Conservation (phyloP, 2,797 vertebrate species). For the Labeo calbasu region DNA sequence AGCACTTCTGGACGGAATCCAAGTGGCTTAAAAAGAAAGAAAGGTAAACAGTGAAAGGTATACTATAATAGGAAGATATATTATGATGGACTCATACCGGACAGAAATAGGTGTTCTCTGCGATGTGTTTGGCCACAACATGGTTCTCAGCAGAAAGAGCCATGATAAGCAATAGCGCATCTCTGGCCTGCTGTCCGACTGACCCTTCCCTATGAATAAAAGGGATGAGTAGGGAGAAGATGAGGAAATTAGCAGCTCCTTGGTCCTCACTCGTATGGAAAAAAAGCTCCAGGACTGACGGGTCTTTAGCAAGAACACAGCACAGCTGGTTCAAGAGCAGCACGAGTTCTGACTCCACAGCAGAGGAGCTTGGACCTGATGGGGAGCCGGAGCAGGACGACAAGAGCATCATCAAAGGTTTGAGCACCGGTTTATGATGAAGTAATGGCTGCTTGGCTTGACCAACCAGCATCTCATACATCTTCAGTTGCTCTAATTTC, state of each 20-base stretch:
- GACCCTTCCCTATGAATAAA: slow-evolving; percentile 95
- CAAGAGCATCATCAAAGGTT: slow-evolving; percentile 96
- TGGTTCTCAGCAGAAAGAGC: slow-evolving; percentile 92
- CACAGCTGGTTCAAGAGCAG: slow-evolving; percentile 94
- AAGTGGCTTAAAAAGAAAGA: not conserved
- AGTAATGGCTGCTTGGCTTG: slow-evolving; percentile 93
- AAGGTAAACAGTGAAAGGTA: not conserved
- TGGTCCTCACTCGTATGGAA: slow-evolving; percentile 98
- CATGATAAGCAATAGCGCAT: slow-evolving; percentile 96
- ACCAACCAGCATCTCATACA: slow-evolving; percentile 95
- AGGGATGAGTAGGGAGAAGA: slow-evolving; percentile 96
- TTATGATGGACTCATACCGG: slow-evolving; percentile 75
- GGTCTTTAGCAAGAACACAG: slow-evolving; percentile 93
- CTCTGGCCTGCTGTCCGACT: slow-evolving; percentile 94
- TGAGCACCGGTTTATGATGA: slow-evolving; percentile 94
- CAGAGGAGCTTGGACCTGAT: slow-evolving; percentile 73
- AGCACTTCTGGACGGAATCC: not conserved
- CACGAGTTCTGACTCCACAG: slow-evolving; percentile 90
- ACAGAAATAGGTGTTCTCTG: slow-evolving; percentile 96
- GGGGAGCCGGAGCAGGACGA: slow-evolving; percentile 87
- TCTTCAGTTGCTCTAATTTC: slow-evolving; percentile 95
- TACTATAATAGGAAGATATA: not conserved
- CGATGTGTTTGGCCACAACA: slow-evolving; percentile 90
- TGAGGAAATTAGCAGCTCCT: slow-evolving; percentile 97
- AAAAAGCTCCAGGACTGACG: slow-evolving; percentile 95